Evolutionary conservation across 1,140 invertebrate genomes (phyloP).

Genomic region (Habropoda laboriosa): DNA sequence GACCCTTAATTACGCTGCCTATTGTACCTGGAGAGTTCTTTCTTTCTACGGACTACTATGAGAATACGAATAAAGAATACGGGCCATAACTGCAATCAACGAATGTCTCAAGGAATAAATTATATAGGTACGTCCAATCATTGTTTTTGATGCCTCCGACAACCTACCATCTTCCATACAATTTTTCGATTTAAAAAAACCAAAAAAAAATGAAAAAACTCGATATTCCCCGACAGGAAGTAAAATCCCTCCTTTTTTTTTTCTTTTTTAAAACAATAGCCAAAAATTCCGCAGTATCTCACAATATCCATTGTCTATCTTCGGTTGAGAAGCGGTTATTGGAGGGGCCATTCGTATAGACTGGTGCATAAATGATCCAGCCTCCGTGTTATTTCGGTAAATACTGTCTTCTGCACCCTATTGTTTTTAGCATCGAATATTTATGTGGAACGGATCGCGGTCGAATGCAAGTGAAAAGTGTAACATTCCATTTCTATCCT

Average conservation of each 20-base stretch:
- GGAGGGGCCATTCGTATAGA: constrained; percentile 38
- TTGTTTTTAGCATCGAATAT: constrained; percentile 51
- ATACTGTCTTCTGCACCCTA: constrained; percentile 35
- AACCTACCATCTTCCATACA: background rate
- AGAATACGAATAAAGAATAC: constrained; percentile 54
- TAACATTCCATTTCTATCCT: constrained; percentile 7
- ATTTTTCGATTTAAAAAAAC: too few species aligned
- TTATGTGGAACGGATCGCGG: constrained; percentile 37
- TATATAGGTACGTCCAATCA: constrained; percentile 32
- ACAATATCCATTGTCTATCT: constrained; percentile 42
- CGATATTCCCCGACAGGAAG: background rate
- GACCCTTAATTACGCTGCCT: constrained; percentile 63
- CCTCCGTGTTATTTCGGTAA: constrained; percentile 46
- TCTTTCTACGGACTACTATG: constrained; percentile 45
- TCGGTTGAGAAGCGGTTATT: constrained; percentile 21
- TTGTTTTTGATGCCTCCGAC: constrained; percentile 5
- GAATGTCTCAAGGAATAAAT: constrained; percentile 41
- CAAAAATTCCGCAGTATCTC: constrained; percentile 9
- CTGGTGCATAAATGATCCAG: constrained; percentile 19
- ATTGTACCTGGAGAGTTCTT: constrained; percentile 57
- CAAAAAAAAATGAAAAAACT: constrained; percentile 1
- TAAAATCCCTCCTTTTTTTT: too few species aligned
- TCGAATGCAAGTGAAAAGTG: background rate
- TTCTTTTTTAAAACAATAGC: background rate
- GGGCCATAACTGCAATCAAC: constrained; percentile 40